Evolutionary conservation across 2,113 vertebrate species (phyloP).

Genomic region (Coregonus clupeaformis): DNA sequence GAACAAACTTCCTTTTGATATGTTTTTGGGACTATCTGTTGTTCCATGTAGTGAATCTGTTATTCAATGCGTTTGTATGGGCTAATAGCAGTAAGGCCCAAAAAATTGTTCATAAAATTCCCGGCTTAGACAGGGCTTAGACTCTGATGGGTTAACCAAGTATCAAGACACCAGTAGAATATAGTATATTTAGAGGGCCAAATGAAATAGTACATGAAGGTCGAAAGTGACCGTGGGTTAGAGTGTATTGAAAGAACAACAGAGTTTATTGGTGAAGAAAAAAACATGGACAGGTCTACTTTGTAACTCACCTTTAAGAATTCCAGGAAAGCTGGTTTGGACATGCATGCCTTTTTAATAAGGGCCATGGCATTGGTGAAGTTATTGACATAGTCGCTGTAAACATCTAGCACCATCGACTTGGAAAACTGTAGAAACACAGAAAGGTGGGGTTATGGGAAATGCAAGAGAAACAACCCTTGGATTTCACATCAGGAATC

Average conservation of each 20-base stretch:
- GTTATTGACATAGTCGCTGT: constrained; percentile 97
- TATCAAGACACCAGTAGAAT: no score
- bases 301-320: constrained; percentile 87
- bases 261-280: background rate
- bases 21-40: no score
- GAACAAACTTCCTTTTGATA: no score
- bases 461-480: background rate
- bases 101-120: no score
- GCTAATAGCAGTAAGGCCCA: no score
- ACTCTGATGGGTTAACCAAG: no score
- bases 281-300: background rate
- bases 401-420: constrained; percentile 95
- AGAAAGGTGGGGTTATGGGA: background rate
- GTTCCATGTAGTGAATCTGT: no score
- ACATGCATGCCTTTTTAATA: constrained; percentile 94
- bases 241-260: no score
- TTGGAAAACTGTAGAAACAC: constrained; percentile 86
- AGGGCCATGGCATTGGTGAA: constrained; percentile 94
- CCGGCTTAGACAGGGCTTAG: no score
- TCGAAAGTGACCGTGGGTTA: background rate
- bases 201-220: background rate
- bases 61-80: no score
- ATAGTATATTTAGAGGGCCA: no score
- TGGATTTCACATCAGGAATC: no score
- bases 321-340: constrained; percentile 91